Evolutionary conservation across 2,888 invertebrate genomes (phyloP).

Genomic region (Acronicta psi): DNA sequence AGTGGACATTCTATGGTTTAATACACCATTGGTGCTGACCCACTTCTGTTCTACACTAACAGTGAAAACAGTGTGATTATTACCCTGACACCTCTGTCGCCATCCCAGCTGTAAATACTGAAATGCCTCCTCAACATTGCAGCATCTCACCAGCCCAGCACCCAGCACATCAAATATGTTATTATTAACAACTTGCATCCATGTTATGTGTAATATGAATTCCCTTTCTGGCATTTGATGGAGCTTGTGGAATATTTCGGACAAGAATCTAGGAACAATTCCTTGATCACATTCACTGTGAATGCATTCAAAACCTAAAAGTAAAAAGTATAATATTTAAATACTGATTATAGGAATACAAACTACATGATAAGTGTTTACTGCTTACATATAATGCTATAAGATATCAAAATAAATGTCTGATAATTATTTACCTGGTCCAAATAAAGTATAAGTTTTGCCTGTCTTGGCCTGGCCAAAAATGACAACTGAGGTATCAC

Average conservation of each 20-base stretch:
- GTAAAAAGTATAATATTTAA: not conserved
- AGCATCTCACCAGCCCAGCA: slow-evolving; percentile 87
- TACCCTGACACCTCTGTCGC: slow-evolving; percentile 87
- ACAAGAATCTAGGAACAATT: slow-evolving; percentile 91
- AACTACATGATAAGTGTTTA: too few species aligned
- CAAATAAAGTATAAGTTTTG: slow-evolving; percentile 93
- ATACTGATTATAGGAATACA: too few species aligned
- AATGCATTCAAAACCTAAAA: slow-evolving; percentile 85
- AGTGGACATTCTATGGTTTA: slow-evolving; percentile 92
- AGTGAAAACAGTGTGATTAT: slow-evolving; percentile 92
- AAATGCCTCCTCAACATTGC: slow-evolving; percentile 92
- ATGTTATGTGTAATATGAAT: slow-evolving; percentile 91
- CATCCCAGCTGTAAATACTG: slow-evolving; percentile 92
- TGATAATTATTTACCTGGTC: slow-evolving; percentile 88
- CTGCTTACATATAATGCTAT: too few species aligned
- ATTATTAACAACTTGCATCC: slow-evolving; percentile 92
- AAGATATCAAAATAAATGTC: slow-evolving; percentile 1
- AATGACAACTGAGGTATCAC: slow-evolving; percentile 92
- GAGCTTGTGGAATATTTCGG: slow-evolving; percentile 92
- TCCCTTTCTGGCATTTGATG: slow-evolving; percentile 90
- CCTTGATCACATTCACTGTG: slow-evolving; percentile 92
- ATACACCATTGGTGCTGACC: slow-evolving; percentile 90
- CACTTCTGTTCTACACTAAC: slow-evolving; percentile 93
- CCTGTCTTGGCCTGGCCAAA: slow-evolving; percentile 91
- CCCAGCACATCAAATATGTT: slow-evolving; percentile 90